Conservation (phyloP, 1,140 invertebrate species). For the Eueides isabella region DNA sequence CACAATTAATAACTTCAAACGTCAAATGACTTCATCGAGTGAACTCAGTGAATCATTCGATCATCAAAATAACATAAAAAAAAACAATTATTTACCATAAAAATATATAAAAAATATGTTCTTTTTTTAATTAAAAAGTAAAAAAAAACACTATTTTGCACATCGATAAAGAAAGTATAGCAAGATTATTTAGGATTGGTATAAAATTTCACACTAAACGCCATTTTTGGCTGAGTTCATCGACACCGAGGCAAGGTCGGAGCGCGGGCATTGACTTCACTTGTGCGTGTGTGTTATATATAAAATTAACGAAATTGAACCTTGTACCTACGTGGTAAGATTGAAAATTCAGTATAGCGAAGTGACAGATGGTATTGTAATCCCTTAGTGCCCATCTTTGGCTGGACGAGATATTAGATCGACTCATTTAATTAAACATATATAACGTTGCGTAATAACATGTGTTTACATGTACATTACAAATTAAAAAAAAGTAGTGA, state of each 20-base stretch:
- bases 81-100: no score
- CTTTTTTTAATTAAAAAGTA: background rate
- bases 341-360: conserved; percentile 32
- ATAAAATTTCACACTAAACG: conserved; percentile 45
- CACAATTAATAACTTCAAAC: no score
- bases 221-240: conserved; percentile 68
- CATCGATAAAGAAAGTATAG: background rate
- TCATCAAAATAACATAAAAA: no score
- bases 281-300: conserved; percentile 45
- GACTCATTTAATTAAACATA: conserved; percentile 21
- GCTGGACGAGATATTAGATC: conserved; percentile 33
- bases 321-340: conserved; percentile 39
- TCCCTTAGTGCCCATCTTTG: conserved; percentile 40
- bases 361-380: conserved; percentile 48
- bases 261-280: conserved; percentile 62
- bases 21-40: no score
- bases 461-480: conserved; percentile 7
- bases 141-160: background rate
- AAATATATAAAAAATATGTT: background rate
- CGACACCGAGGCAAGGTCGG: conserved; percentile 70
- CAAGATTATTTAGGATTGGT: background rate
- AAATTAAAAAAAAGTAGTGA: background rate
- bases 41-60: no score
- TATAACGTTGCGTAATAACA: conserved; percentile 29
- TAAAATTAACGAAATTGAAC: conserved; percentile 29